Base-by-base conservation (phyloP, 2,113 vertebrate species). In the Ammodytes marinus region DNA sequence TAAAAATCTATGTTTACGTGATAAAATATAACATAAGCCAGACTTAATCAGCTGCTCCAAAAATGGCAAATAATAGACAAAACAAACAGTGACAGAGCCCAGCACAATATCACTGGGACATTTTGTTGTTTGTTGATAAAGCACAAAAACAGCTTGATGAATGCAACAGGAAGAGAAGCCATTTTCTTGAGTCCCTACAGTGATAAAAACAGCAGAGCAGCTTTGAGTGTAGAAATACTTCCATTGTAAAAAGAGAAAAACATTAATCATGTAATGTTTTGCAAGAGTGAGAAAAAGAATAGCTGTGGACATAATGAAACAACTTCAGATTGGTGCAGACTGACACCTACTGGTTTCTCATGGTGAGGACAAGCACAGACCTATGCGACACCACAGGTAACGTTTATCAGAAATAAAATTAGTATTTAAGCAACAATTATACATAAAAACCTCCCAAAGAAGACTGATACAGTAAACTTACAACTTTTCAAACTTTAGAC, bases 291-390 rank as follows among this genome's bases (percentile, higher is more conserved):
- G 57, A 68, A 57, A 64, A 14, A 50, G 2, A 47, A 2, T 49
- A 53, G 1, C 8, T 46, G 19, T 69, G 68, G 8, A 39, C 6
- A 3, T 3, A 5, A 19, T 43, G 2, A 55, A 46, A 3, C 27
- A 53, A 3, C 14, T 8, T 43, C 4, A 76, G 14, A 67, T 43
- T 57, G 73, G 78, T 73, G 77, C 47, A 75, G 70, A 55, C 78
- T 86, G 89, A 57, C 86, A 82, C 66, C 92, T 93, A 85, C 60
- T 89, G 91, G 90, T 86, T 47, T 70, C 39, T 77, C 8, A 8
- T 8, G 46, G 6, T 47, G 4, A 84, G 40, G 49, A 74, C 79
- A 77, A 60, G 79, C 60, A 39, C 13, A 67, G 60, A 46, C 13
- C 58, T 65, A 43, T 49, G 66, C 7, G 37, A 74, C 46, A 55